Conservation (phyloP, 2,888 invertebrate genomes). For the Andricus curvator region DNA sequence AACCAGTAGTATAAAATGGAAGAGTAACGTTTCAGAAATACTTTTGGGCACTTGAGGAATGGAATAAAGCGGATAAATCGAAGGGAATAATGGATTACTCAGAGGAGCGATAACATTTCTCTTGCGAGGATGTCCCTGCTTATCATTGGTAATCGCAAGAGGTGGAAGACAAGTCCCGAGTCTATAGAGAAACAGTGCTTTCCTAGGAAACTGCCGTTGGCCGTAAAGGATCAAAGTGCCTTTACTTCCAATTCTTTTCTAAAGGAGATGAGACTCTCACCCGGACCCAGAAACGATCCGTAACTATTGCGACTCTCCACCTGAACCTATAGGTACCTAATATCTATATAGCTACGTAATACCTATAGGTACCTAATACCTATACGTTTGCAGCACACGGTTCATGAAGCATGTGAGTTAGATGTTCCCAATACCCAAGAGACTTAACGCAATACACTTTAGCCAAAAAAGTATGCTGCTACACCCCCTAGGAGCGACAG, state of each 20-base stretch:
- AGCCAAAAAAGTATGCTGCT: conserved; percentile 48
- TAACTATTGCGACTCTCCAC: conserved; percentile 58
- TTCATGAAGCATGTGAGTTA: conserved; percentile 42
- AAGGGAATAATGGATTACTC: conserved; percentile 32
- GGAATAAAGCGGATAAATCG: conserved; percentile 18
- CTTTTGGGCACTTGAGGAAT: conserved; percentile 20
- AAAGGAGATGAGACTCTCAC: conserved; percentile 42
- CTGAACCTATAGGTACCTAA: conserved; percentile 51
- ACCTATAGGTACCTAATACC: conserved; percentile 33
- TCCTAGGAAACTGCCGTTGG: conserved; percentile 34
- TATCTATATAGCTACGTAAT: conserved; percentile 2
- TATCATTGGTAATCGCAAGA: conserved; percentile 39
- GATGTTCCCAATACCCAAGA: conserved; percentile 53
- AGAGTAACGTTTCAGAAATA: not conserved
- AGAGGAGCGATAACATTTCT: conserved; percentile 34
- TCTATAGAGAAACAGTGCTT: conserved; percentile 24
- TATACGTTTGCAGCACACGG: conserved; percentile 47
- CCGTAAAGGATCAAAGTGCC: conserved; percentile 47
- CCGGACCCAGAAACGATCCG: conserved; percentile 52
- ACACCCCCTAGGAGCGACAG: conserved; percentile 9
- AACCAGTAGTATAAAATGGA: not conserved
- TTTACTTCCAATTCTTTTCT: conserved; percentile 35
- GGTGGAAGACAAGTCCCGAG: conserved; percentile 32
- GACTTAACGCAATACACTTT: conserved; percentile 62
- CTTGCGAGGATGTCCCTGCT: conserved; percentile 24